phyloP scores from a whole-genome alignment of 2,113 vertebrate genomes.

The Xyrauchen texanus region DNA sequence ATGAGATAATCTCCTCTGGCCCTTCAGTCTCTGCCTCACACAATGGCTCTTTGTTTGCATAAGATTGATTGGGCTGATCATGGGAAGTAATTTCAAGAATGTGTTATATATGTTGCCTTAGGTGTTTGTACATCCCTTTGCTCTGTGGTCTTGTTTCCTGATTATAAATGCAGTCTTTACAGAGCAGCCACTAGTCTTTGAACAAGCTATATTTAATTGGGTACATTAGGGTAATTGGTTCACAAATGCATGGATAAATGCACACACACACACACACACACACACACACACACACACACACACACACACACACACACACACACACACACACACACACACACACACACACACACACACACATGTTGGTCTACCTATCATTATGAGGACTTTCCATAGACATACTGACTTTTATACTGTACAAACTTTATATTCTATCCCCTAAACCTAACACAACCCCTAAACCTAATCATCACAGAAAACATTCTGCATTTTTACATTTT shows the following conservation, averaged over 20 bases:
- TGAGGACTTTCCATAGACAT: no score
- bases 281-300: no score
- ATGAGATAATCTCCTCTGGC: not conserved
- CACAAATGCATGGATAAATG: not conserved
- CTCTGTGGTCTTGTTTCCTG: conserved; percentile 35
- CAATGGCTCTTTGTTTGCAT: conserved; percentile 16
- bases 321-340: no score
- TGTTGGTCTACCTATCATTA: no score
- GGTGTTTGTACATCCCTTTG: conserved; percentile 39
- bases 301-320: no score
- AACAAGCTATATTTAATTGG: conserved; percentile 56
- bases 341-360: no score
- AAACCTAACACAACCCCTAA: no score
- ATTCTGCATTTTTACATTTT: no score
- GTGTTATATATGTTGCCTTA: conserved; percentile 41
- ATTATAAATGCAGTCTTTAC: conserved; percentile 55
- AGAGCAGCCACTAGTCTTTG: conserved; percentile 34
- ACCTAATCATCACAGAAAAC: no score
- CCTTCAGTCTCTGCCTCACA: conserved; percentile 5
- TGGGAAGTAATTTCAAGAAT: conserved; percentile 22
- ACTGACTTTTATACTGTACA: no score
- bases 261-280: conserved; percentile 2
- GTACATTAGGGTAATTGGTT: conserved; percentile 49
- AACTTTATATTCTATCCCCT: no score
- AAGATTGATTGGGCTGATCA: conserved; percentile 31